Percentiles rank a stretch among this genome's conserved stretches.
Conservation (phyloP, 2,888 invertebrate species). For the Dyspetes luteomarginatus region DNA sequence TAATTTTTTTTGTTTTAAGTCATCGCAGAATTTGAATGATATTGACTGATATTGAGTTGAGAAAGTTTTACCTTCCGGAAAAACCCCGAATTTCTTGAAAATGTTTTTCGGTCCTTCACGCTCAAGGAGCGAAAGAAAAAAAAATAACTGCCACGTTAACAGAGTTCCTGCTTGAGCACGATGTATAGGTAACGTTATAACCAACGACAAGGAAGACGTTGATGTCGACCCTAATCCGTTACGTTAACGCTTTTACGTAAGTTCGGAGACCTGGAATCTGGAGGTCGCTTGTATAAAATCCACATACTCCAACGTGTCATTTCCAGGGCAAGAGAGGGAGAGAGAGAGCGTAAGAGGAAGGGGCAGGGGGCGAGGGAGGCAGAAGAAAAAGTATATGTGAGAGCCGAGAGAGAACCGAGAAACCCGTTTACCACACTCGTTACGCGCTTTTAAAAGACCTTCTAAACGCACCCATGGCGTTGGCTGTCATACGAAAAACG, state of each 20-base stretch:
- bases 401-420: not conserved
- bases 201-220: slow-evolving; percentile 11
- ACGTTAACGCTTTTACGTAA: slow-evolving; percentile 62
- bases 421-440: slow-evolving; percentile 28
- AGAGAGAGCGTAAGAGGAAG: slow-evolving; percentile 7
- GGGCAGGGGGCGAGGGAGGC: not conserved
- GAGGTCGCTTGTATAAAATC: slow-evolving; percentile 61
- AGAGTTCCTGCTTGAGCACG: not conserved
- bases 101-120: too few relatives aligned
- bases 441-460: slow-evolving; percentile 38
- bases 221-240: slow-evolving; percentile 65
- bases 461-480: slow-evolving; percentile 10
- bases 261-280: slow-evolving; percentile 62
- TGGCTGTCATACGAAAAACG: slow-evolving; percentile 16
- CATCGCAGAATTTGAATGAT: too few relatives aligned
- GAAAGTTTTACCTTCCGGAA: too few relatives aligned
- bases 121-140: too few relatives aligned
- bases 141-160: too few relatives aligned
- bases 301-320: slow-evolving; percentile 24
- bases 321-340: slow-evolving; percentile 19
- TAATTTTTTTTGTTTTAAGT: too few relatives aligned
- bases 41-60: too few relatives aligned
- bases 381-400: slow-evolving; percentile 9
- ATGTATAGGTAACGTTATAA: not conserved
- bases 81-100: too few relatives aligned